These are phyloP conservation scores for Botia almorhae DNA, from an alignment of 2,797 vertebrate species.

Conservation along the genomic window DNA sequence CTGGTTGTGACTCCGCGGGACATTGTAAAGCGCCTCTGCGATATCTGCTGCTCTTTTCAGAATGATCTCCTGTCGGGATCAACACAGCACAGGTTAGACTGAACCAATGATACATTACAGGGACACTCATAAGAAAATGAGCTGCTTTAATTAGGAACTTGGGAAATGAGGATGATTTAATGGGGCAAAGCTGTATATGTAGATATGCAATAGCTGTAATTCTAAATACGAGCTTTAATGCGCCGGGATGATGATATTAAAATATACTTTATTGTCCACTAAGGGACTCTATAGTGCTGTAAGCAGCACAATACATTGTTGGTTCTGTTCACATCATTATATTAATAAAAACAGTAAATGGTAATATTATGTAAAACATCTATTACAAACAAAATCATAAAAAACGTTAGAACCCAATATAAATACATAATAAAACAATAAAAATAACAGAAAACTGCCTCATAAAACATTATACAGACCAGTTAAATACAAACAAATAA, in stretches of 20 bases:
- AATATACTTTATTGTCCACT: conserved; percentile 6
- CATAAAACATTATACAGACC: neutral
- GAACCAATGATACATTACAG: neutral
- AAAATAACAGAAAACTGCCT: neutral
- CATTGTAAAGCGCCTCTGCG: conserved; percentile 96
- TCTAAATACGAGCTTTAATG: neutral
- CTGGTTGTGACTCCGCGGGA: conserved; percentile 95
- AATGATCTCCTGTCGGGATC: conserved; percentile 88
- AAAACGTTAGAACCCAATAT: neutral
- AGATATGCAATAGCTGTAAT: conserved; percentile 3
- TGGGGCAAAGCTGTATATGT: neutral
- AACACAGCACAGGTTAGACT: conserved; percentile 26
- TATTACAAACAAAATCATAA: neutral
- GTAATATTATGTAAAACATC: neutral
- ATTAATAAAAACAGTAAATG: neutral
- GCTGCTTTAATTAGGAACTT: neutral
- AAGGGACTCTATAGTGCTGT: conserved; percentile 8
- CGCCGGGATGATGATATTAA: neutral
- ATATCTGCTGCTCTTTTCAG: conserved; percentile 97
- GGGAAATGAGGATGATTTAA: conserved; percentile 12
- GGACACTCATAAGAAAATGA: neutral
- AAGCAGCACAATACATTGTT: neutral
- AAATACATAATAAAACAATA: neutral
- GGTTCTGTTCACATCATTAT: neutral
- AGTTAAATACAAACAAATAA: neutral